phyloP scores from a whole-genome alignment of 2,888 invertebrate genomes.

The Zootermopsis nevadensis region DNA sequence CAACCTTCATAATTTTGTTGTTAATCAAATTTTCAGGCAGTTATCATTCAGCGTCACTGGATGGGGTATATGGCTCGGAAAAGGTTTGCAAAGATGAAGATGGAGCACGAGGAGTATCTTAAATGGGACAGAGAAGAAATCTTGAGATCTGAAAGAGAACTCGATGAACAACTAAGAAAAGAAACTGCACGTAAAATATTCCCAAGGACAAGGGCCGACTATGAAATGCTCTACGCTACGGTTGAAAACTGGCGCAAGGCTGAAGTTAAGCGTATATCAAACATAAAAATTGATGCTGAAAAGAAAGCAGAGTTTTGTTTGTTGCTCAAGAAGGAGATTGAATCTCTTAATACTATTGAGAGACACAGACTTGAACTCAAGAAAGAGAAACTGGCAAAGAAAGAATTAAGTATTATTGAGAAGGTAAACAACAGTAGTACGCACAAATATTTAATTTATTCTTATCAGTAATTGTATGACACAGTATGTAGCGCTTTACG shows the following conservation, averaged over 20 bases:
- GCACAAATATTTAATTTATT: no score
- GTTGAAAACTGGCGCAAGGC: conserved; percentile 76
- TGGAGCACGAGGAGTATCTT: background rate
- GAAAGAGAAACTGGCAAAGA: conserved; percentile 44
- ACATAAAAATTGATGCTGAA: conserved; percentile 73
- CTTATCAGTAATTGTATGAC: no score
- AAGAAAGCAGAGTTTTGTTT: conserved; percentile 77
- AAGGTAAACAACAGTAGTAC: conserved; percentile 41
- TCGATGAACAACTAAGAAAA: background rate
- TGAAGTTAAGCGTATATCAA: conserved; percentile 72
- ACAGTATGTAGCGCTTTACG: no score
- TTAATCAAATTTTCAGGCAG: background rate
- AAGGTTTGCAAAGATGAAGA: background rate
- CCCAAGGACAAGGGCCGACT: conserved; percentile 73
- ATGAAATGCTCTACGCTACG: conserved; percentile 78
- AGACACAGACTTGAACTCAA: conserved; percentile 67
- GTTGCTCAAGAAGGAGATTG: conserved; percentile 79
- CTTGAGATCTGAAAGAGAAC: background rate
- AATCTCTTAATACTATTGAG: conserved; percentile 76
- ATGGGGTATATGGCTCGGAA: background rate
- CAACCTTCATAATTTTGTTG: no score
- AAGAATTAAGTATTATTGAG: conserved; percentile 62
- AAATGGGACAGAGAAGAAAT: background rate
- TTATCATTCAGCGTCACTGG: conserved; percentile 31
- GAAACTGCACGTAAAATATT: conserved; percentile 19